Conservation (phyloP, 2,797 vertebrate species). For the Phoeniculus purpureus region DNA sequence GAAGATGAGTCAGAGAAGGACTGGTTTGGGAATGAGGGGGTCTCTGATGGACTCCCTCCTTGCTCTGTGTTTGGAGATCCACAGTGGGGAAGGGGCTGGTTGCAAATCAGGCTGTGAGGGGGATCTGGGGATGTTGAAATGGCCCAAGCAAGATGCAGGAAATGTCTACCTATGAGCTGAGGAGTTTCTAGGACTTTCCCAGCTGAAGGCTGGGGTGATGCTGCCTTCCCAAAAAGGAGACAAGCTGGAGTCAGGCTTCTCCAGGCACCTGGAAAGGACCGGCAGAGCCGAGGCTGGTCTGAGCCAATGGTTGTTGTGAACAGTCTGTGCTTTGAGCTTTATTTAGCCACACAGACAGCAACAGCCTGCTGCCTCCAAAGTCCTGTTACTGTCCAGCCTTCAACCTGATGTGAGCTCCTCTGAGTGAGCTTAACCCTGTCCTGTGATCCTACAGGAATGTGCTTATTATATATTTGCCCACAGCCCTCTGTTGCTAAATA, state of each 20-base stretch:
- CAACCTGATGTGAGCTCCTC: slow-evolving; percentile 25
- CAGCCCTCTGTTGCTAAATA: slow-evolving; percentile 62
- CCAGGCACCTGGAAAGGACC: slow-evolving; percentile 38
- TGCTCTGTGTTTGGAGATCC: fast-evolving
- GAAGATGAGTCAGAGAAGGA: background rate
- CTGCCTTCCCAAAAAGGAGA: slow-evolving; percentile 49
- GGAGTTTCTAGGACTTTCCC: background rate
- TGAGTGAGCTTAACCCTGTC: slow-evolving; percentile 49
- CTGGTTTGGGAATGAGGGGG: background rate
- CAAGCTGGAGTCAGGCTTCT: background rate
- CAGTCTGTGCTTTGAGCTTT: slow-evolving; percentile 60
- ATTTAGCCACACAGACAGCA: slow-evolving; percentile 50
- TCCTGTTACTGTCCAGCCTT: slow-evolving; percentile 18
- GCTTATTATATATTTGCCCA: background rate
- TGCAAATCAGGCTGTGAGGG: background rate
- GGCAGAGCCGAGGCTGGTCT: background rate
- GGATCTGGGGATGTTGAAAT: fast-evolving
- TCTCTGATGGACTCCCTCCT: background rate
- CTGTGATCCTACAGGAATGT: slow-evolving; percentile 7
- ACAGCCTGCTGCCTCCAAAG: background rate
- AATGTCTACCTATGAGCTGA: fast-evolving
- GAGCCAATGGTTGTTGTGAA: slow-evolving; percentile 1
- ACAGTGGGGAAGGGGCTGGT: fast-evolving
- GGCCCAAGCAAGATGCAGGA: background rate
- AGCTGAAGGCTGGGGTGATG: background rate